phyloP scores from a whole-genome alignment of 2,113 vertebrate species.

The Hypomesus transpacificus region DNA sequence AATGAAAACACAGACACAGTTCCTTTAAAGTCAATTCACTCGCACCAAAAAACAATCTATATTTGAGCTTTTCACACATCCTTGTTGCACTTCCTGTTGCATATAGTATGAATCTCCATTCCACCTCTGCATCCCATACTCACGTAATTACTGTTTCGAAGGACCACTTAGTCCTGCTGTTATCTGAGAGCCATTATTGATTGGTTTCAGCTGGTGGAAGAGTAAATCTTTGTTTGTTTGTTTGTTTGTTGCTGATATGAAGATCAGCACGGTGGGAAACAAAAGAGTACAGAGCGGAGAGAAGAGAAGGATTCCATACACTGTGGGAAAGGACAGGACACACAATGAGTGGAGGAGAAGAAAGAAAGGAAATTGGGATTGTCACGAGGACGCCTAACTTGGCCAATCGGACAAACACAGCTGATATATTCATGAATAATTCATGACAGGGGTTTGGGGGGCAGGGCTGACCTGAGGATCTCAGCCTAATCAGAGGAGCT shows the following conservation, averaged over 20 bases:
- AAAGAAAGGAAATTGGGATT: not conserved
- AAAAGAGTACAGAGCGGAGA: not conserved
- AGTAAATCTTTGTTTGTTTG: conserved; percentile 34
- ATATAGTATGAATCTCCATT: not conserved
- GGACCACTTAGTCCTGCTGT: conserved; percentile 45
- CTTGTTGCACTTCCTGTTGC: not conserved
- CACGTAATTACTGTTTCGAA: conserved; percentile 56
- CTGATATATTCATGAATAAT: conserved; percentile 60
- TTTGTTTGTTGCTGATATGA: conserved; percentile 39
- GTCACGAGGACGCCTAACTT: not conserved
- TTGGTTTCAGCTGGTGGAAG: conserved; percentile 42
- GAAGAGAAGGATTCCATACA: too few species aligned
- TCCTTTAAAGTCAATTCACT: too few species aligned
- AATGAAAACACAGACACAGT: too few species aligned
- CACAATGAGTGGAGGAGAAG: too few species aligned
- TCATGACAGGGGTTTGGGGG: conserved; percentile 48
- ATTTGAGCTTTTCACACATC: not conserved
- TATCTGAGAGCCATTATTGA: conserved; percentile 58
- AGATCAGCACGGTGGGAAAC: not conserved
- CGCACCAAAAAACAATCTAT: not conserved
- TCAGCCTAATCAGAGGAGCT: conserved; percentile 41
- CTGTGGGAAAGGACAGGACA: too few species aligned
- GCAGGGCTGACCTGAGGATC: conserved; percentile 42
- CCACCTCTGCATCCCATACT: conserved; percentile 38
- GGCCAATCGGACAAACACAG: not conserved